phyloP scores from a whole-genome alignment of 2,888 invertebrate genomes.

The Drosophila colorata region DNA sequence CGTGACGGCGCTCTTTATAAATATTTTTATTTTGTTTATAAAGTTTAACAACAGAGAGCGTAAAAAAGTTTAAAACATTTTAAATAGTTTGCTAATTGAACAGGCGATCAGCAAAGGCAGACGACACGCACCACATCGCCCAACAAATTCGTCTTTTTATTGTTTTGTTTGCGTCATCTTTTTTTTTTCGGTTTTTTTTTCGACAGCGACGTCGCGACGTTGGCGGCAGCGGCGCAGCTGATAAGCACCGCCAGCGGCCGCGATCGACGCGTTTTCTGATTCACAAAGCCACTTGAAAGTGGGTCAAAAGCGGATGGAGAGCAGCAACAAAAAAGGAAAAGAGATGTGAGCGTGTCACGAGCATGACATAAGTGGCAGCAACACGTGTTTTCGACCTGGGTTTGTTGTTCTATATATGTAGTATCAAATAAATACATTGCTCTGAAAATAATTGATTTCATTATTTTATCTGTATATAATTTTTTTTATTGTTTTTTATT shows the following conservation, averaged over 20 bases:
- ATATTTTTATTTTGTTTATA: slow-evolving; percentile 77
- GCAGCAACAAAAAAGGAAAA: background rate
- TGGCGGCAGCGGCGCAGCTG: slow-evolving; percentile 11
- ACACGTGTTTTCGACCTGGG: too few species aligned
- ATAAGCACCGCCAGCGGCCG: slow-evolving; percentile 34
- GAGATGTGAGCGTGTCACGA: slow-evolving; percentile 5
- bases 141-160: slow-evolving; percentile 18
- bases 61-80: slow-evolving; percentile 83
- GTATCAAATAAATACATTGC: too few species aligned
- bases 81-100: slow-evolving; percentile 83
- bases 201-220: background rate
- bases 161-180: background rate
- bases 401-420: too few species aligned
- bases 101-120: slow-evolving; percentile 65
- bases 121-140: slow-evolving; percentile 7
- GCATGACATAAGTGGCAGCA: background rate
- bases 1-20: slow-evolving; percentile 33
- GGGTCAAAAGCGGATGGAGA: slow-evolving; percentile 35
- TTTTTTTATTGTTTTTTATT: too few species aligned
- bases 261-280: slow-evolving; percentile 34
- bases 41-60: slow-evolving; percentile 63
- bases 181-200: slow-evolving; percentile 3
- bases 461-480: too few species aligned
- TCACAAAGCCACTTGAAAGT: slow-evolving; percentile 33
- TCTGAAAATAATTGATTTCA: too few species aligned